phyloP scores from a whole-genome alignment of 2,797 vertebrate genomes.

The Salarias fasciatus region DNA sequence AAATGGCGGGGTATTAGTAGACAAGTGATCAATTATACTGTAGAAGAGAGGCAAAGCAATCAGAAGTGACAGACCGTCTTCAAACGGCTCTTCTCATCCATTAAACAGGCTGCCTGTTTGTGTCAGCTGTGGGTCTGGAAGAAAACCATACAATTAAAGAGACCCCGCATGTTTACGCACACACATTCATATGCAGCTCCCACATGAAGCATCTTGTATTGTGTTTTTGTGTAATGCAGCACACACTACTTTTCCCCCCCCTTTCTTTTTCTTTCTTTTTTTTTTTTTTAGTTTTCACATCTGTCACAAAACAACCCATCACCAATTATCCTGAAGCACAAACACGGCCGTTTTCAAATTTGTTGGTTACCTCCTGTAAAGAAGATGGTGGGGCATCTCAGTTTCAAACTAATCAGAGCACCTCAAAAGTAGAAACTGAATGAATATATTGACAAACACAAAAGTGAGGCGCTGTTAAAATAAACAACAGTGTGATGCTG shows the following conservation, averaged over 20 bases:
- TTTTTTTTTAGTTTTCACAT: slow-evolving; percentile 71
- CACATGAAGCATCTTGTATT: slow-evolving; percentile 76
- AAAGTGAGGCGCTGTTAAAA: slow-evolving; percentile 60
- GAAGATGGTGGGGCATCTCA: slow-evolving; percentile 75
- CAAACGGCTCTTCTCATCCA: slow-evolving; percentile 81
- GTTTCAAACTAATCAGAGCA: slow-evolving; percentile 81
- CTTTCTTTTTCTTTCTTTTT: slow-evolving; percentile 27
- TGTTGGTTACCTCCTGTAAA: slow-evolving; percentile 82
- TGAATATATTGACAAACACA: slow-evolving; percentile 78
- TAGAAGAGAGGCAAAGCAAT: slow-evolving; percentile 77
- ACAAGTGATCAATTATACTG: slow-evolving; percentile 80
- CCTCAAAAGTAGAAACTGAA: slow-evolving; percentile 78
- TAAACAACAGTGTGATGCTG: slow-evolving; percentile 63
- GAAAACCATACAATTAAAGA: slow-evolving; percentile 84
- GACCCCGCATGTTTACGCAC: slow-evolving; percentile 76
- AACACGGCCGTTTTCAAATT: slow-evolving; percentile 76
- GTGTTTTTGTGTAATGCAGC: slow-evolving; percentile 70
- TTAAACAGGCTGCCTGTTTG: slow-evolving; percentile 83
- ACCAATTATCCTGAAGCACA: slow-evolving; percentile 83
- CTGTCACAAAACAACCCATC: slow-evolving; percentile 84
- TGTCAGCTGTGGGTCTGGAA: slow-evolving; percentile 80
- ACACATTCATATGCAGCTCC: slow-evolving; percentile 81
- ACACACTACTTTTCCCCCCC: slow-evolving; percentile 27
- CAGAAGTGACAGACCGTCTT: slow-evolving; percentile 82
- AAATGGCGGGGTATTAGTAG: slow-evolving; percentile 69